Percentiles rank a stretch among this genome's conserved stretches.
Conservation (phyloP, 2,113 vertebrate species). For the Typhlomys cinereus region DNA sequence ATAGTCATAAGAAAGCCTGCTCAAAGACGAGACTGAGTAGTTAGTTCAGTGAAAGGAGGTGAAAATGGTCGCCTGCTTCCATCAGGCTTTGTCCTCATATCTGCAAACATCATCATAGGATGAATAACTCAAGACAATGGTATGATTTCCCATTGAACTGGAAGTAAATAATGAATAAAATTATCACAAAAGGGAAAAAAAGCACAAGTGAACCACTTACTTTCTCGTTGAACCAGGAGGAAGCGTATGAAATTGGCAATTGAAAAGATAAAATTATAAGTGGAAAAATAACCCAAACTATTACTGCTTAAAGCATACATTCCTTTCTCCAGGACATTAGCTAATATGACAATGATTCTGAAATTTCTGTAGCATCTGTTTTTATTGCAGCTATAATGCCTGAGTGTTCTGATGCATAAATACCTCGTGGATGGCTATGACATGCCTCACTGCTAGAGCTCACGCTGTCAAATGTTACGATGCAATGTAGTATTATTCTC, state of each 20-base stretch:
- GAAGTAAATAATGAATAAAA: background rate
- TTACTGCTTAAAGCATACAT: background rate
- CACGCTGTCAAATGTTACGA: conserved; percentile 62
- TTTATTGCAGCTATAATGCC: conserved; percentile 53
- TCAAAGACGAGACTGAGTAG: background rate
- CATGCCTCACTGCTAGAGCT: conserved; percentile 59
- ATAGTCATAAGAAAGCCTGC: background rate
- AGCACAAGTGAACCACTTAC: background rate
- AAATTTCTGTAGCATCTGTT: background rate
- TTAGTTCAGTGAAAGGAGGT: background rate
- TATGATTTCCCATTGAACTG: background rate
- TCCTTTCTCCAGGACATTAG: background rate
- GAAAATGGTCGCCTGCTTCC: rapidly evolving
- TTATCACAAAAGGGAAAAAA: background rate
- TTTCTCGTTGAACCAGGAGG: background rate
- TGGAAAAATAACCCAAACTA: conserved; percentile 8
- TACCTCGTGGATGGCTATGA: conserved; percentile 50
- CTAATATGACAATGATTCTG: background rate
- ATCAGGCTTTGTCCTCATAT: background rate
- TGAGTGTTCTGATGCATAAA: conserved; percentile 67
- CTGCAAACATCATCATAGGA: background rate
- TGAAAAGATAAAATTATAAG: background rate
- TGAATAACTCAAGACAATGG: background rate
- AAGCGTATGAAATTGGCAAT: background rate
- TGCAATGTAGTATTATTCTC: conserved; percentile 44